Evolutionary conservation across 2,888 invertebrate genomes (phyloP), one percentile per base, ranked within the genome.

Genomic region (Acronicta leporina): DNA sequence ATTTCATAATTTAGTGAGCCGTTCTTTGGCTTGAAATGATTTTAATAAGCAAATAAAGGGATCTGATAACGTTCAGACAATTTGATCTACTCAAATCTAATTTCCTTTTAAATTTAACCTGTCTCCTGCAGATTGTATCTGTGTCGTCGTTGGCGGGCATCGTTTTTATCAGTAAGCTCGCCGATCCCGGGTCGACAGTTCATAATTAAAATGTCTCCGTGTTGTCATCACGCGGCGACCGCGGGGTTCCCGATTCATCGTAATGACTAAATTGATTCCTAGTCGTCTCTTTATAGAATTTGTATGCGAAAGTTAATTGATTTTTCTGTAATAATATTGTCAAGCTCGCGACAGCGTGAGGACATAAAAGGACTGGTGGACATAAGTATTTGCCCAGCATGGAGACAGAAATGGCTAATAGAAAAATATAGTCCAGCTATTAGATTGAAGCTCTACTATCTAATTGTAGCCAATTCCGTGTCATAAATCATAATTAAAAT

Each of bases 131-230:
- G 91, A 90, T 89, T 91, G 89, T 91, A 91, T 92, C 91, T 87
- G 75, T 82, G 88, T 87, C 88, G 86, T 87, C 87, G 87, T 80
- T 67, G 86, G 80, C 77, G 73, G 79, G 77, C 77, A 82, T 82
- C 84, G 86, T 88, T 92, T 91, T 92, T 92, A 90, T 92, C 90
- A 85, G 84, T 50, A 65, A 73, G 79, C 73, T 72, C 80, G 77
- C 82, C 83, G 81, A 86, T 86, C 85, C 83, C 81, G 77, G 73
- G 84, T 80, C 87, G 92, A 91, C 92, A 93, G 91, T 88, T 90
- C 86, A 89, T 94, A 94, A 94, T 94, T 94, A 94, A 94, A 94
- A 92, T 88, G 92, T 92, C 92, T 86, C 81, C 77, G 83, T 82
- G 87, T 83, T 86, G 91, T 90, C 92, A 92, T 88, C 88, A 86